These are phyloP conservation scores for Picus viridis DNA, from an alignment of 2,797 vertebrate species.

Conservation along the genomic window DNA sequence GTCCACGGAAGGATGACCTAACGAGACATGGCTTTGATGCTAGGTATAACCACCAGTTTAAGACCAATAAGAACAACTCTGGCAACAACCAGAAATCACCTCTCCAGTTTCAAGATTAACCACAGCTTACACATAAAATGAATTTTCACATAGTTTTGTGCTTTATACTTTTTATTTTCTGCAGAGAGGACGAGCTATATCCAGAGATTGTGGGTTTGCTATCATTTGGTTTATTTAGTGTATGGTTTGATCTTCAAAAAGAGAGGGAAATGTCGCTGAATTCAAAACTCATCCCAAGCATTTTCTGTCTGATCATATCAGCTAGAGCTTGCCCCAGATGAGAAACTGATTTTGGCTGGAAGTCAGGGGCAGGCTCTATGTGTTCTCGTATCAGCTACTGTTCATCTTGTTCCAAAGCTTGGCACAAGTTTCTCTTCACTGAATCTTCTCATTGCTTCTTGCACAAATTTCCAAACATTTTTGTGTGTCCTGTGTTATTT, in stretches of 20 bases:
- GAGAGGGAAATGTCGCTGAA: not conserved
- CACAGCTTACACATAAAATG: not conserved
- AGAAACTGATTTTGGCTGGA: not conserved
- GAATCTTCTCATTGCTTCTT: not conserved
- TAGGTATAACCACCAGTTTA: not conserved
- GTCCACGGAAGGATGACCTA: not conserved
- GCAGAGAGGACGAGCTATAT: fast-evolving
- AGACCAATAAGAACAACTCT: not conserved
- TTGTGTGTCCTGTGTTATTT: not conserved
- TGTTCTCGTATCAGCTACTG: not conserved
- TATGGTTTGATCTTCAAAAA: not conserved
- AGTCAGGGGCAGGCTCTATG: not conserved
- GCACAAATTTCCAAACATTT: not conserved
- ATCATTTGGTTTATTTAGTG: not conserved
- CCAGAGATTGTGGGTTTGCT: fast-evolving
- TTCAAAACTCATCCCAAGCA: not conserved
- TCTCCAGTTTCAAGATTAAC: not conserved
- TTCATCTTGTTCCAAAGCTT: not conserved
- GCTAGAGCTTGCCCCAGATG: not conserved
- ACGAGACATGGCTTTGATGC: not conserved
- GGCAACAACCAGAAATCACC: not conserved
- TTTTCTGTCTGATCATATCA: not conserved
- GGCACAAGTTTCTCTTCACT: not conserved
- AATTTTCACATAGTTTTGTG: fast-evolving
- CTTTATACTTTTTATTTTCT: not conserved